Conservation (phyloP, 2,888 invertebrate species). For the Margaritifera margaritifera region DNA sequence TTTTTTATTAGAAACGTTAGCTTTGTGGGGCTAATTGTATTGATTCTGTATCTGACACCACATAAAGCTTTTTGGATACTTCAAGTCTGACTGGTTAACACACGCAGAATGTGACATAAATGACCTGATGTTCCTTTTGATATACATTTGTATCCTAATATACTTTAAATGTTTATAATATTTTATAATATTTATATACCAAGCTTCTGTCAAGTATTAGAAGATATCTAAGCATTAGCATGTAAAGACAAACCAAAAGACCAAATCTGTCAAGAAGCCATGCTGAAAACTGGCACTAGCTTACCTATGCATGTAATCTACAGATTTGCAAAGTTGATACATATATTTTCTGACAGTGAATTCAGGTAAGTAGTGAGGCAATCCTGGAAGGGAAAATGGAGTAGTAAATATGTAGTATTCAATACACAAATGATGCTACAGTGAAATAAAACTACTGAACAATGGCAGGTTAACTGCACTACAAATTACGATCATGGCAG, state of each 20-base stretch:
- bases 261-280: not conserved
- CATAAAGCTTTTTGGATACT: too few relatives aligned
- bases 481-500: too few relatives aligned
- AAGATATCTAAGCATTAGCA: constrained; percentile 2
- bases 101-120: too few relatives aligned
- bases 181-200: not conserved
- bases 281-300: constrained; percentile 54
- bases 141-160: not conserved
- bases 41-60: too few relatives aligned
- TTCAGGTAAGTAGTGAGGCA: constrained; percentile 75
- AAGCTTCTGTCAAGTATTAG: not conserved
- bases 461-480: too few relatives aligned
- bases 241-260: constrained; percentile 1
- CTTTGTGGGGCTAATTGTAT: too few relatives aligned
- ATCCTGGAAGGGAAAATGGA: constrained; percentile 51
- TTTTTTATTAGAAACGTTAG: too few relatives aligned
- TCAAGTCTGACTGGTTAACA: too few relatives aligned
- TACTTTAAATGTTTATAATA: too few relatives aligned
- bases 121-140: not conserved
- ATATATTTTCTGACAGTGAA: constrained; percentile 77
- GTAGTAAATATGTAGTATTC: too few relatives aligned
- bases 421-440: too few relatives aligned
- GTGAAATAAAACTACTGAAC: too few relatives aligned
- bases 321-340: constrained; percentile 78
- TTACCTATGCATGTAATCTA: constrained; percentile 79